Percentiles rank a stretch among this genome's conserved stretches.
Conservation (phyloP, 2,888 invertebrate genomes). For the Luperina nickerlii region DNA sequence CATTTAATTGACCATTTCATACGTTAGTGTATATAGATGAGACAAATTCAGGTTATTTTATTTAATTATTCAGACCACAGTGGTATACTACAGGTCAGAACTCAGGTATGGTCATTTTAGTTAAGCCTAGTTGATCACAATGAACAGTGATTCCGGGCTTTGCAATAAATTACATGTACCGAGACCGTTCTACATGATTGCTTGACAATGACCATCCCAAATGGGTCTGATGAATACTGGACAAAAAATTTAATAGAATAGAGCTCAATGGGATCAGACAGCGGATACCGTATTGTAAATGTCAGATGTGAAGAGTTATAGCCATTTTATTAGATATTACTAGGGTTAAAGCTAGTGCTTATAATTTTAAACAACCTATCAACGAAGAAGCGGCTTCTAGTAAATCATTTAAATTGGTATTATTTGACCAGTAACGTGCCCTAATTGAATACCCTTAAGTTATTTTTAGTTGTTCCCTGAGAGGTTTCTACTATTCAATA, state of each 20-base stretch:
- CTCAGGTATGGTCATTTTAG: conserved; percentile 1
- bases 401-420: neutral
- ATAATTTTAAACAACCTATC: neutral
- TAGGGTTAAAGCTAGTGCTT: neutral
- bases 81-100: conserved; percentile 1
- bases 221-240: conserved; percentile 1
- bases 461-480: neutral
- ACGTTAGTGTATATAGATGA: conserved; percentile 6
- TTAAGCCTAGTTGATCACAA: conserved; percentile 9
- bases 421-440: neutral
- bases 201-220: conserved; percentile 27
- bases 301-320: neutral
- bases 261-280: conserved; percentile 1
- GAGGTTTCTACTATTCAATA: neutral
- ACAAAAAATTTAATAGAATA: conserved; percentile 7
- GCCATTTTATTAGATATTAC: neutral
- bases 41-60: conserved; percentile 1
- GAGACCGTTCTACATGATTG: conserved; percentile 47
- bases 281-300: neutral
- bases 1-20: conserved; percentile 2
- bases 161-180: conserved; percentile 31
- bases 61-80: neutral
- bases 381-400: neutral
- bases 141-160: conserved; percentile 14
- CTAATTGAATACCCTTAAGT: neutral